Base-by-base conservation (phyloP, 2,888 invertebrate genomes). In the Leptinotarsa peninsularis region DNA sequence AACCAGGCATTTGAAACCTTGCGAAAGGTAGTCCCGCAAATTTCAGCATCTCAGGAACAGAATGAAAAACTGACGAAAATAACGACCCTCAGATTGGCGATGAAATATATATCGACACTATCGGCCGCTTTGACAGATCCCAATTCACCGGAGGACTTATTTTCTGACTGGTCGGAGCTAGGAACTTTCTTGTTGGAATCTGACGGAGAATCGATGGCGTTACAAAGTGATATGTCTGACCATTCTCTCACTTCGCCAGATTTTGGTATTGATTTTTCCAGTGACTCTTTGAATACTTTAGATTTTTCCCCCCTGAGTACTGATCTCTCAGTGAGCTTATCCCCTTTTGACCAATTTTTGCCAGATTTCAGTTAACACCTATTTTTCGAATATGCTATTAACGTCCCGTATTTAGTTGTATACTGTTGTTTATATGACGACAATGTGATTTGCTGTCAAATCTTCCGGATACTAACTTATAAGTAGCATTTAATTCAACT, bases 81-180 rank as follows among this genome's bases (percentile, higher is more conserved):
- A 80, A 92, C 93, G 17, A 93, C 93, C 4, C 87, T 93, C 18
- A 86, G 92, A 72, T 87, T 93, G 68, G 93, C 93, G 4, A 91
- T 93, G 90, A 91, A 92, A 86, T 93, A 93, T 85, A 93, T 93
- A 79, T 88, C 91, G 13, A 91, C 86, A 70, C 89, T 97, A 70
- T 93, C 92, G n/a, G 90, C 93, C 0, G 92, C 93, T 0, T 88
- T 95, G 76, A 85, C 78, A 63, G 78, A 76, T 27, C 78, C 74
- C 5, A 78, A 69, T 27, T 69, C 72, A 67, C 18, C 4, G 7
- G 63, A 63, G 18, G 43, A 63, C 43, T 33, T 63, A 43, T 76
- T 76, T 56, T 76, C 86, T 66, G 87, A 87, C 75, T 87, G 86
- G 78, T 84, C 85, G 76, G 90, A 90, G 78, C 82, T 89, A 75